Base-by-base conservation (phyloP, 92 coral and sea anemone species). In the Montipora capitata region DNA sequence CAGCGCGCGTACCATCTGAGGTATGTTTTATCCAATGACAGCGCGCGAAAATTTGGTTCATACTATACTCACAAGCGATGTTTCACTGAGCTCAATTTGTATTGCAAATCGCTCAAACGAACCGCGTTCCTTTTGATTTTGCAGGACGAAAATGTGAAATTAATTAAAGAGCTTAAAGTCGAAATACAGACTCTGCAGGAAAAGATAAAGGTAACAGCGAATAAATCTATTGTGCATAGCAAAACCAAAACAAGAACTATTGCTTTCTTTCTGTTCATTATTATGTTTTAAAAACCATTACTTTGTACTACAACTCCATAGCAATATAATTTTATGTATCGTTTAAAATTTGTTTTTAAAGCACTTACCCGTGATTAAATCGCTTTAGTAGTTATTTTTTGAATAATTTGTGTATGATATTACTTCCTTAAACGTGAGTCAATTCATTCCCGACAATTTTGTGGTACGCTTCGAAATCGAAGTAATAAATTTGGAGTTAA, bases 91-190 rank as follows among this genome's bases (percentile, higher is more conserved):
- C 57, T 20, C 14, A 58, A 77, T 49, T 12, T 71, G 73, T 15
- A 76, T 73, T 41, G 7, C n/a, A 49, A 35, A 67, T 39, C 68
- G 13, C 51, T 27, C 48, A 35, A 14, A 65, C 63, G 5, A 14
- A 15, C 7, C 61, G 14, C 61, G 13, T 54, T 54, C 3, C 61
- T 54, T 69, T 27, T 67, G 40, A 9, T 12, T 45, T 80, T 86
- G 12, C 69, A 97, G 99, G 99, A 97, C 86, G 88, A 95, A 39
- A 95, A 96, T 86, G 99, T 97, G 13, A 94, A 94, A 79, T 74
- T 97, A 7, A 97, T 96, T 56, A 95, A 96, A 74, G 99, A 97
- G 49, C 97, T 97, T 45, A 93, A 92, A 80, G 79, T 83, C 7
- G 98, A 97, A 81, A 97, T 97, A 68, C 92, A 88, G 63, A 92